Percentiles rank a stretch among this genome's conserved stretches.
These are phyloP conservation scores for Grapholita molesta DNA, from an alignment of 1,140 invertebrate genomes.

Conservation along the genomic window DNA sequence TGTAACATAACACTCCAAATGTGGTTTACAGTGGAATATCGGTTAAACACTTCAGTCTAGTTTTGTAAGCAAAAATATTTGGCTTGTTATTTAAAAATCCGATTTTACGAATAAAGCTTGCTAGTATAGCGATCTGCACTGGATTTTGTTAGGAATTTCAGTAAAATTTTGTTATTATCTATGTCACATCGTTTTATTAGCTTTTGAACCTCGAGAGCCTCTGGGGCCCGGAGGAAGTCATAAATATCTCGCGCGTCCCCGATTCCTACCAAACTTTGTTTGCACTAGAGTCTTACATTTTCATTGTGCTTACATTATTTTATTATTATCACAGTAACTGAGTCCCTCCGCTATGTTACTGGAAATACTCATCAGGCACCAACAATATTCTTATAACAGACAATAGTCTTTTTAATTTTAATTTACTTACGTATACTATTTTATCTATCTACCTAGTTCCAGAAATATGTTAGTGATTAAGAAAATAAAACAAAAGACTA, in stretches of 20 bases:
- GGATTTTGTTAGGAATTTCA: slow-evolving; percentile 28
- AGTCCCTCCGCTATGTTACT: not conserved
- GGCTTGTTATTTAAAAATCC: not conserved
- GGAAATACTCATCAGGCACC: not conserved
- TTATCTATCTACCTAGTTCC: too few relatives aligned
- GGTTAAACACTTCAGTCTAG: not conserved
- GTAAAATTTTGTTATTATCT: slow-evolving; percentile 35
- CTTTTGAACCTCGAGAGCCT: slow-evolving; percentile 44
- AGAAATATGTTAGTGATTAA: too few relatives aligned
- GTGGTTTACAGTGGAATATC: not conserved
- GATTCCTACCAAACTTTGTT: slow-evolving; percentile 44
- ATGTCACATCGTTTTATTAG: slow-evolving; percentile 49
- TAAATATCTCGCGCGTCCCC: slow-evolving; percentile 47
- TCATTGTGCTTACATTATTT: slow-evolving; percentile 16
- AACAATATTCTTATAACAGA: not conserved
- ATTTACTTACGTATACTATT: too few relatives aligned
- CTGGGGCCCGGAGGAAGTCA: slow-evolving; percentile 41
- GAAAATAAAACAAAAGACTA: too few relatives aligned
- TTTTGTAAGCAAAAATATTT: not conserved
- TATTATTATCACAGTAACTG: slow-evolving; percentile 7
- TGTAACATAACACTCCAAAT: not conserved
- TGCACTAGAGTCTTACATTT: slow-evolving; percentile 29
- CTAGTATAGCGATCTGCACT: not conserved
- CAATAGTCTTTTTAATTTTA: too few relatives aligned
- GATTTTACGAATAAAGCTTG: not conserved